Percentiles rank a stretch among this genome's conserved stretches.
Conservation (phyloP, 2,113 vertebrate genomes). For the Calypte anna region DNA sequence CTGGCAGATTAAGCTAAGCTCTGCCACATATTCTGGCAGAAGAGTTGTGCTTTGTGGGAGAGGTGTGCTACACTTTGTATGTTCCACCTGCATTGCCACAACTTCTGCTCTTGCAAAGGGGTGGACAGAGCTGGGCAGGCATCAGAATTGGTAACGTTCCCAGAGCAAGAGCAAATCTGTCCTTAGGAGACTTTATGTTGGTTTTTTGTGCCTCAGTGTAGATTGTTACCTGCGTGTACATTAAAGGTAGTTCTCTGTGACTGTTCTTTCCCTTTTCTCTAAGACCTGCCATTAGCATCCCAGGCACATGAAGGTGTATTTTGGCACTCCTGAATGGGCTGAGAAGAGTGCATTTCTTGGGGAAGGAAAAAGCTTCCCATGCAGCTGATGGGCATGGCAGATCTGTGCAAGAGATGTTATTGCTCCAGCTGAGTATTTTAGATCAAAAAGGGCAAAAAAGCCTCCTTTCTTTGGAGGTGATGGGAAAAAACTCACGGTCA, state of each 20-base stretch:
- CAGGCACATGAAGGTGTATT: not conserved
- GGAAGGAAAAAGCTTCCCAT: not conserved
- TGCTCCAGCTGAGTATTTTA: not conserved
- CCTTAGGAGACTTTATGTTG: not conserved
- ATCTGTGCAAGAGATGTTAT: fast-evolving
- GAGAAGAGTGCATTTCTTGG: fast-evolving
- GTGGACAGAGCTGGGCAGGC: not conserved
- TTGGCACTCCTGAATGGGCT: not conserved
- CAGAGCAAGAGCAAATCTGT: not conserved
- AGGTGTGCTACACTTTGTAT: not conserved
- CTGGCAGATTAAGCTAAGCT: not conserved
- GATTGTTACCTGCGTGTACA: not conserved
- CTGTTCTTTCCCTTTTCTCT: not conserved
- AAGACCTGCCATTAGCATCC: fast-evolving
- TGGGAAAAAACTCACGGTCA: not conserved
- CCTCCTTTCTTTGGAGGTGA: not conserved
- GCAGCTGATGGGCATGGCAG: fast-evolving
- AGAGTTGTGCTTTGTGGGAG: not conserved
- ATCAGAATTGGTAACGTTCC: not conserved
- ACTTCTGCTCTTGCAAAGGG: not conserved
- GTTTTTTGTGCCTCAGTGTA: not conserved
- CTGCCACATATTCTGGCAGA: not conserved
- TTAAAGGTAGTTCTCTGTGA: not conserved
- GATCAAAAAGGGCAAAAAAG: not conserved
- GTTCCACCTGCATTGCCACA: not conserved